Conservation (phyloP, 2,113 vertebrate genomes). For the Phalacrocorax brasilianus region DNA sequence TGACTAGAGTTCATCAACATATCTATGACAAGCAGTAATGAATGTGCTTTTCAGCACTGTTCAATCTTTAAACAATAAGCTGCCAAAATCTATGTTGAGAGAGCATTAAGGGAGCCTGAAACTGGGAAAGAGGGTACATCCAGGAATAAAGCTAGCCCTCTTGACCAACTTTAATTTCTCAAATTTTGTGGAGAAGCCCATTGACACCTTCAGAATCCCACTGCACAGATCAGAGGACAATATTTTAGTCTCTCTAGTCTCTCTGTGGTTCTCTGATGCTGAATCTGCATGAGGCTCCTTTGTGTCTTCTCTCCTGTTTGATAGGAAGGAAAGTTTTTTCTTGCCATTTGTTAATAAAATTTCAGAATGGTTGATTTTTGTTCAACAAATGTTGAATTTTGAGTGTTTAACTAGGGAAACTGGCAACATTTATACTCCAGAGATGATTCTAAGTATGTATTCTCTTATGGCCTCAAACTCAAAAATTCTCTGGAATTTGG, state of each 20-base stretch:
- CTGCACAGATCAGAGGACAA: neutral
- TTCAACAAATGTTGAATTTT: neutral
- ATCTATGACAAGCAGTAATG: conserved; percentile 34
- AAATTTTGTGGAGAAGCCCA: neutral
- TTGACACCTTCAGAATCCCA: neutral
- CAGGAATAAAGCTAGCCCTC: neutral
- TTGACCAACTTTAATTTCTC: neutral
- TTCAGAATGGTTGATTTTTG: neutral
- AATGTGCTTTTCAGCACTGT: conserved; percentile 19
- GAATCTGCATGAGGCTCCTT: neutral
- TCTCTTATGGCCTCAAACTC: neutral
- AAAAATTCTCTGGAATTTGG: neutral
- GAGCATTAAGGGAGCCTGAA: neutral
- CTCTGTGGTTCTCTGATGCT: neutral
- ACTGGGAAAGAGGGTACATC: neutral
- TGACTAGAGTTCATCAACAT: conserved; percentile 44
- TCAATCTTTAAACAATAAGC: conserved; percentile 21
- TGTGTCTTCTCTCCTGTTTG: neutral
- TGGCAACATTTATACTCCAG: neutral
- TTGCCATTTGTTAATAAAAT: neutral
- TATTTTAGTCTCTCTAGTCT: neutral
- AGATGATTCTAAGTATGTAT: neutral
- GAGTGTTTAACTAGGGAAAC: neutral
- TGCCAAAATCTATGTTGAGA: neutral
- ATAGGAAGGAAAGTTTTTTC: neutral